Evolutionary conservation across 2,888 invertebrate species (phyloP).

Genomic region (Heliconius ethilla): DNA sequence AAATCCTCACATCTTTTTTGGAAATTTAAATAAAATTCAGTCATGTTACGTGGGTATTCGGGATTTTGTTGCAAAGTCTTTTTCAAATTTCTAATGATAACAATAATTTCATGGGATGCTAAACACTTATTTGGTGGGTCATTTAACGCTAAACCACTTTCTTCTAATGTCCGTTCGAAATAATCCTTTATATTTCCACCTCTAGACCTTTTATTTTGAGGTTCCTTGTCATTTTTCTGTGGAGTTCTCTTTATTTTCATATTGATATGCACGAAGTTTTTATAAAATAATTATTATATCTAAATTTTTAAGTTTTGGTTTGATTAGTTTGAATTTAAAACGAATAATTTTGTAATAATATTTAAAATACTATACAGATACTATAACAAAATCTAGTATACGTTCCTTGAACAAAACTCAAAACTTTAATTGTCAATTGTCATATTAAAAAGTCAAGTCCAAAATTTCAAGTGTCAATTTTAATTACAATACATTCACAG

Average conservation of each 20-base stretch:
- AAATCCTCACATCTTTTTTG: slow-evolving; percentile 61
- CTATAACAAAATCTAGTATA: no score
- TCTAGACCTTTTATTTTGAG: not conserved
- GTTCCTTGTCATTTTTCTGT: slow-evolving; percentile 7
- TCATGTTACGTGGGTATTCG: slow-evolving; percentile 81
- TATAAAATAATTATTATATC: no score
- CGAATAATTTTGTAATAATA: no score
- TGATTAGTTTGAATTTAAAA: no score
- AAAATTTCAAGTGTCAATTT: no score
- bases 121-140: slow-evolving; percentile 64
- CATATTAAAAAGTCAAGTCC: no score
- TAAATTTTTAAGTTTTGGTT: no score
- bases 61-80: slow-evolving; percentile 65
- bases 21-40: slow-evolving; percentile 78
- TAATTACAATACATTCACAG: no score
- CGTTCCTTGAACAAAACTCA: no score
- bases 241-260: slow-evolving; percentile 21
- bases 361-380: no score
- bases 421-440: no score
- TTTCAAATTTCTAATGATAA: slow-evolving; percentile 76
- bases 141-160: slow-evolving; percentile 65
- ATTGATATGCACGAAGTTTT: not conserved
- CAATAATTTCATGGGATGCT: slow-evolving; percentile 68
- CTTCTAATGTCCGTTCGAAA: slow-evolving; percentile 58
- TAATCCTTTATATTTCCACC: slow-evolving; percentile 48